Evolutionary conservation across 2,113 vertebrate species (phyloP).

Genomic region (Cheilinus undulatus): DNA sequence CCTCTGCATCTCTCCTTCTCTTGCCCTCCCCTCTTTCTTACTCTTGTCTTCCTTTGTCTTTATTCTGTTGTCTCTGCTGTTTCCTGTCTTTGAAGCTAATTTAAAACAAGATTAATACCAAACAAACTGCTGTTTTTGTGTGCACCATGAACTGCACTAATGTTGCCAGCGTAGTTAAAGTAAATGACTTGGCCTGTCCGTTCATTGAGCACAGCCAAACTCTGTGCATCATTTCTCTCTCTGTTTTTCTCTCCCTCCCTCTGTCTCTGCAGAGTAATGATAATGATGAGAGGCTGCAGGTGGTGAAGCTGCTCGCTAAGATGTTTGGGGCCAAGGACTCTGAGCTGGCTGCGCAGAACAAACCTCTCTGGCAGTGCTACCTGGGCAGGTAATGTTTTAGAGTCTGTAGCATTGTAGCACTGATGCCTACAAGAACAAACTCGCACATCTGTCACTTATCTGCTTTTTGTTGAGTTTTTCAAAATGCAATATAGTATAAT

Average conservation of each 20-base stretch:
- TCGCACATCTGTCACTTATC: too few relatives aligned
- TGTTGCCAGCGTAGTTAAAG: constrained; percentile 23
- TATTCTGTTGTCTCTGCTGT: background rate
- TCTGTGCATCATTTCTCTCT: constrained; percentile 39
- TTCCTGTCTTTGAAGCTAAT: background rate
- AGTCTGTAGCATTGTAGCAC: background rate
- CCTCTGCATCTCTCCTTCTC: background rate
- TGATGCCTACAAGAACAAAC: too few relatives aligned
- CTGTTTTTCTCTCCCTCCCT: background rate
- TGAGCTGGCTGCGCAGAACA: constrained; percentile 96
- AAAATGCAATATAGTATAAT: too few relatives aligned
- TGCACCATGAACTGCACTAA: constrained; percentile 25
- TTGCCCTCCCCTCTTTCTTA: background rate
- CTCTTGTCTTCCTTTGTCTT: constrained; percentile 20
- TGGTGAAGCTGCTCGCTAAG: constrained; percentile 98
- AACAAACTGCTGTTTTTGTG: constrained; percentile 28
- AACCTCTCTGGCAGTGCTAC: constrained; percentile 99
- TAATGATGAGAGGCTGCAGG: constrained; percentile 98
- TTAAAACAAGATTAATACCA: constrained; percentile 32
- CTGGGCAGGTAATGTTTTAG: constrained; percentile 91
- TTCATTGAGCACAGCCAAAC: constrained; percentile 21
- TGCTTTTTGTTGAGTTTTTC: too few relatives aligned
- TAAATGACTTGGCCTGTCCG: constrained; percentile 33
- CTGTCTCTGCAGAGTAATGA: constrained; percentile 92
- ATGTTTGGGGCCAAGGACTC: constrained; percentile 99